Base-by-base conservation (phyloP, 2,113 vertebrate species). In the Emberiza fucata region DNA sequence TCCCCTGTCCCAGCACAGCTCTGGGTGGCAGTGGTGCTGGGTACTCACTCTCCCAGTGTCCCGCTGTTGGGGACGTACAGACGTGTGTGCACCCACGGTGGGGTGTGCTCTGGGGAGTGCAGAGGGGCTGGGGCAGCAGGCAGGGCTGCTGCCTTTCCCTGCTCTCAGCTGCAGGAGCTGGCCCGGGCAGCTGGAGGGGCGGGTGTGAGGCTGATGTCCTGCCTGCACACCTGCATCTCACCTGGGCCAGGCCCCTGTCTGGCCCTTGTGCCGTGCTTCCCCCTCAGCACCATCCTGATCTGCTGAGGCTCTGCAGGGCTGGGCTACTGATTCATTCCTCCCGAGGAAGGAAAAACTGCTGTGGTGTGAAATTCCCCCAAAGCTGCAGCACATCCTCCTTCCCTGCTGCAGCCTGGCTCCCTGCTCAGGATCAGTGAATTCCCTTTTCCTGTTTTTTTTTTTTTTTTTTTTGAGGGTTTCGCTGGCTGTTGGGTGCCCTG, bases 21-120 rank as follows among this genome's bases (percentile, higher is more conserved):
- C 35, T 20, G 31, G 21, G 48, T 51, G 37, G 45, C 21, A 68
- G 51, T 0, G 1, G 47, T 75, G 60, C 37, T 51, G 59, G 25
- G 45, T 4, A 5, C 15, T 78, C 0, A 0, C n/a, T 44, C 15
- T 35, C 4, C 23, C 17, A 0, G 0, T 61, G 50, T 40, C 42
- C 28, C 0, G 0, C 61, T 63, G 33, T 1, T 48, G 27, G 72
- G 76, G 53, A 19, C 0, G 71, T 31, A 17, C 6, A 2, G 13
- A 35, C 9, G 1, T 0, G 0, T 11, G 61, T 40, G 47, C 14
- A 3, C 6, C 29, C 2, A 0, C 4, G 2, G 44, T 56, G 70
- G 3, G 6, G 3, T 33, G 24, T 39, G 59, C 2, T 2, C 56
- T 35, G 56, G 56, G 33, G 21, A 9, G 56, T 23, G 33, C 56